These are phyloP conservation scores for Lepidocyrtinus sp. DNA, from an alignment of 2,888 invertebrate species.

Conservation along the genomic window DNA sequence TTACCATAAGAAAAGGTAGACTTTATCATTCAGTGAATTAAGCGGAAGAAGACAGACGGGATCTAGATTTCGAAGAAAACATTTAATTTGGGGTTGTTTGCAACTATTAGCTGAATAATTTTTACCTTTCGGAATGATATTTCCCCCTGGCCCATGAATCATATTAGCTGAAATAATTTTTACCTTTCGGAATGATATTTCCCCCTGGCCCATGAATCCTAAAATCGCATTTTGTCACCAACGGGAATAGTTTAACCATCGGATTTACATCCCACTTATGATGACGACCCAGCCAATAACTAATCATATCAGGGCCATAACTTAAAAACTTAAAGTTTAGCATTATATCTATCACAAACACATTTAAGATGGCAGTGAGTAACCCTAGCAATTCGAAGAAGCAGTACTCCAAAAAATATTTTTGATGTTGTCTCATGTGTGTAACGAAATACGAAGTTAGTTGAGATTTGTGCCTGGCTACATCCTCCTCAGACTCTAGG, in stretches of 20 bases:
- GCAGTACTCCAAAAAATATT: conserved; percentile 41
- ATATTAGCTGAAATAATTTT: too few relatives aligned
- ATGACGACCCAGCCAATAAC: conserved; percentile 19
- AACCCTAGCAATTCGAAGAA: conserved; percentile 62
- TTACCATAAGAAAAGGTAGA: conserved; percentile 57
- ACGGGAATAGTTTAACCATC: conserved; percentile 51
- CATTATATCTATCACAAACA: conserved; percentile 70
- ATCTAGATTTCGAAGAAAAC: conserved; percentile 17
- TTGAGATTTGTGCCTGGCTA: not conserved
- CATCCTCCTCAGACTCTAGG: not conserved
- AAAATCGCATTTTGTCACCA: conserved; percentile 52
- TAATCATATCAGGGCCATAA: conserved; percentile 52
- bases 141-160: conserved; percentile 44
- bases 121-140: conserved; percentile 33
- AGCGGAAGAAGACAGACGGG: conserved; percentile 46
- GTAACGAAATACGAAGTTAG: conserved; percentile 28
- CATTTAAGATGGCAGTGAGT: conserved; percentile 70
- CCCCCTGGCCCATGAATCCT: conserved; percentile 42
- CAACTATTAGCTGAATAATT: too few relatives aligned
- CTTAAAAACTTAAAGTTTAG: conserved; percentile 61
- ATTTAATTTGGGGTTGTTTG: not conserved
- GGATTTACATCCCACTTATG: conserved; percentile 25
- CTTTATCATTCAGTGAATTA: conserved; percentile 53
- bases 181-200: conserved; percentile 36
- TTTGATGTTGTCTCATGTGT: conserved; percentile 36